A percentile compares a stretch with the other conserved stretches of the same genome.
These are phyloP conservation scores for Linyphia triangularis DNA, from an alignment of 2,888 invertebrate species.

Conservation along the genomic window DNA sequence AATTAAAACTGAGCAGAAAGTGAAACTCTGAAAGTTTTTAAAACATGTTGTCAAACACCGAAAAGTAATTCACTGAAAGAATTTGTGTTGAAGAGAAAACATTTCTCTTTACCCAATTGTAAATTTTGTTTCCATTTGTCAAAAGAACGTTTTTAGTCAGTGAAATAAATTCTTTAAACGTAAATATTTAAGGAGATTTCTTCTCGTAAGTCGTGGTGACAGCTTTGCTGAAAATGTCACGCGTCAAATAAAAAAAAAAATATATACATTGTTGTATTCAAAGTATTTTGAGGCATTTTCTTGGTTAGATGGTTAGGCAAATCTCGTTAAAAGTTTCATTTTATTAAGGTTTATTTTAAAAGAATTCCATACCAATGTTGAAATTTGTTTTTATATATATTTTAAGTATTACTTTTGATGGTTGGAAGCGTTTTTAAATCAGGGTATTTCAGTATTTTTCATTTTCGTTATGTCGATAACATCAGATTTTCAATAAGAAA, in stretches of 20 bases:
- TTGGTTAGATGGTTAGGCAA: not conserved
- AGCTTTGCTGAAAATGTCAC: not conserved
- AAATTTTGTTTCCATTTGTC: not conserved
- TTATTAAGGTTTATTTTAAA: too few relatives aligned
- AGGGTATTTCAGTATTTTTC: too few relatives aligned
- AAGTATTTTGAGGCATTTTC: not conserved
- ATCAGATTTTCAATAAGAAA: too few relatives aligned
- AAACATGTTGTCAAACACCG: not conserved
- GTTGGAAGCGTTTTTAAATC: too few relatives aligned
- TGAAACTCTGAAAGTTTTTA: too few relatives aligned
- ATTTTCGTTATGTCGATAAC: too few relatives aligned
- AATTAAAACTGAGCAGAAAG: too few relatives aligned
- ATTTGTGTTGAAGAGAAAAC: not conserved
- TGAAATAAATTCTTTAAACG: not conserved
- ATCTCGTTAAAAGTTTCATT: not conserved
- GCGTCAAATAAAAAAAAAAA: not conserved
- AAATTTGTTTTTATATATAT: not conserved
- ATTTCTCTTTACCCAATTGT: not conserved
- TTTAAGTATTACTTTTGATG: too few relatives aligned
- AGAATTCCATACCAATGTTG: not conserved
- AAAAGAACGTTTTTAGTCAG: not conserved
- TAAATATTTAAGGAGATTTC: slow-evolving; percentile 3
- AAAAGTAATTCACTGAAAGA: not conserved
- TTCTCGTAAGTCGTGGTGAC: not conserved
- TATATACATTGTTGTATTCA: not conserved